Evolutionary conservation across 1,140 invertebrate species (phyloP).

Genomic region (Steinernema khuongi): DNA sequence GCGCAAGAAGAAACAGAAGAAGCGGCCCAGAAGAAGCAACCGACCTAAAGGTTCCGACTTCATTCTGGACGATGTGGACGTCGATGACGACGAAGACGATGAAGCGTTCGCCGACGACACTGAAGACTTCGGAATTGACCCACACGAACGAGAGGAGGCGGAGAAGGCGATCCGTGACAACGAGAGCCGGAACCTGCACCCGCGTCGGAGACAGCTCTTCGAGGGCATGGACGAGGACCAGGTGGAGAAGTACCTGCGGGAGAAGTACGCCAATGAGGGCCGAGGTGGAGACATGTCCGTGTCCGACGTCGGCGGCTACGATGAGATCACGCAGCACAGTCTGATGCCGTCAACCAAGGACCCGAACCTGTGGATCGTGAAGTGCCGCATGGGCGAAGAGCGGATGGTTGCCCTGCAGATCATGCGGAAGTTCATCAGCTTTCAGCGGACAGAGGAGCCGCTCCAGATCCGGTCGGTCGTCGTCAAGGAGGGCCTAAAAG

Average conservation of each 20-base stretch:
- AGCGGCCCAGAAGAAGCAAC: no score
- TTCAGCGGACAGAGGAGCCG: constrained; percentile 64
- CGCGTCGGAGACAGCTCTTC: constrained; percentile 28
- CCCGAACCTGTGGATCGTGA: constrained; percentile 97
- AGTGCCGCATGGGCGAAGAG: constrained; percentile 92
- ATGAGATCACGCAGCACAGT: constrained; percentile 95
- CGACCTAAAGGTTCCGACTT: constrained; percentile 52
- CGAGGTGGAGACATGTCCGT: constrained; percentile 78
- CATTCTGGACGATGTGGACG: constrained; percentile 55
- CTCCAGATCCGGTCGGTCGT: constrained; percentile 93
- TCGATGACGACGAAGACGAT: constrained; percentile 48
- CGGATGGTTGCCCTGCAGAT: constrained; percentile 75
- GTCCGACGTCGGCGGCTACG: constrained; percentile 81
- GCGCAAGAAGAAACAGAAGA: no score
- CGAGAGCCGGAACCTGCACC: constrained; percentile 30
- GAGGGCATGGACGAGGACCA: constrained; percentile 75
- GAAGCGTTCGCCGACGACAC: constrained; percentile 49
- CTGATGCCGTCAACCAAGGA: constrained; percentile 88
- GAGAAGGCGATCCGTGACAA: constrained; percentile 45
- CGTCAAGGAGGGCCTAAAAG: constrained; percentile 92
- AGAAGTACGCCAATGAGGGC: constrained; percentile 86
- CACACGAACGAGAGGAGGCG: constrained; percentile 49
- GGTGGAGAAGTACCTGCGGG: constrained; percentile 86
- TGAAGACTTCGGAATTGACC: constrained; percentile 53
- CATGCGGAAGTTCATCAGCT: background rate